A percentile compares a stretch with the other conserved stretches of the same genome.
Conservation (phyloP, 53 echinoderm and acorn worm genomes). For the Hippasteria phrygiana region DNA sequence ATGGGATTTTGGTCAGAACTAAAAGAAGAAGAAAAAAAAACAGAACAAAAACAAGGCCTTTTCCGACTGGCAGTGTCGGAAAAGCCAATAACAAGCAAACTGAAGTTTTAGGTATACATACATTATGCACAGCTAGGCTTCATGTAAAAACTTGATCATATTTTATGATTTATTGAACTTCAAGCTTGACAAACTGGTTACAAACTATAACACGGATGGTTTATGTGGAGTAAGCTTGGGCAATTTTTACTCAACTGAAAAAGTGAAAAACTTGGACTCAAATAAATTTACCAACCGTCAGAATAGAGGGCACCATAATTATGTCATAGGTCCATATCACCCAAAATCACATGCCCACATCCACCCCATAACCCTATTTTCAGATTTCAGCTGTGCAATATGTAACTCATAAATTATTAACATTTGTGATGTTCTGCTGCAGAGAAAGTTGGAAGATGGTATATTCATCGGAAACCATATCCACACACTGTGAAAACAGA, state of each 20-base stretch:
- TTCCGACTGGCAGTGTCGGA: too few relatives aligned
- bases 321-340: background rate
- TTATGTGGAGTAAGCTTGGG: too few relatives aligned
- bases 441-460: constrained; percentile 71
- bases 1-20: too few relatives aligned
- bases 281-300: background rate
- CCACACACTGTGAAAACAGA: constrained; percentile 12
- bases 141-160: too few relatives aligned
- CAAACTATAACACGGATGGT: too few relatives aligned
- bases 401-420: background rate
- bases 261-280: background rate
- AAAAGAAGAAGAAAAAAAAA: too few relatives aligned
- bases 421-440: background rate
- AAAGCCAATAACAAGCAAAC: too few relatives aligned
- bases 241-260: background rate
- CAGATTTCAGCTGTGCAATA: background rate
- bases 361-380: background rate
- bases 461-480: constrained; percentile 21
- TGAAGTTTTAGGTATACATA: too few relatives aligned
- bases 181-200: too few relatives aligned
- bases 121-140: too few relatives aligned
- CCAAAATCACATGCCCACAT: background rate
- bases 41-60: too few relatives aligned
- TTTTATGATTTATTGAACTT: too few relatives aligned
- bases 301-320: background rate